Evolutionary conservation across 2,888 invertebrate species (phyloP).

Genomic region (Drosophila glabriapex): DNA sequence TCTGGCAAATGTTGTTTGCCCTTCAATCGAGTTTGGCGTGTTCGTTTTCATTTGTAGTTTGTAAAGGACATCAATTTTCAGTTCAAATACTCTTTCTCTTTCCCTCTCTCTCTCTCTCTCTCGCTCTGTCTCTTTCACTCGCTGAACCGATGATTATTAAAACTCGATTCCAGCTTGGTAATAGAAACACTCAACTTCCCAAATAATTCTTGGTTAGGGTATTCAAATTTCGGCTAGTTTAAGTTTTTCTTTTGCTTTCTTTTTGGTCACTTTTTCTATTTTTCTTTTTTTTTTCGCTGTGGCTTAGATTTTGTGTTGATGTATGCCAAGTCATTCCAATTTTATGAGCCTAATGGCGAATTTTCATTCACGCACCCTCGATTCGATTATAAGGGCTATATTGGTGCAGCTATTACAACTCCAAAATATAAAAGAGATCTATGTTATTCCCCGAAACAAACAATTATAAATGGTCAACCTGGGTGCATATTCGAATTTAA

Average conservation of each 20-base stretch:
- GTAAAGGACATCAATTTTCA: not conserved
- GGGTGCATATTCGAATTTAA: no score
- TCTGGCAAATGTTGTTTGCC: conserved; percentile 8
- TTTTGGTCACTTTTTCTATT: conserved; percentile 28
- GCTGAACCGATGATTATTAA: not conserved
- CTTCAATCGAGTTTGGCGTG: not conserved
- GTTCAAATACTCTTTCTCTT: not conserved
- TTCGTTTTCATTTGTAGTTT: not conserved
- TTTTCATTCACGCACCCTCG: conserved; percentile 51
- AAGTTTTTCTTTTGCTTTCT: not conserved
- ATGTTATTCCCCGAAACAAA: not conserved
- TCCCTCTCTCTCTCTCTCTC: not conserved
- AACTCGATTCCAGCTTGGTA: not conserved
- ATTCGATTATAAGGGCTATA: not conserved
- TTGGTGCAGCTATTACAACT: not conserved
- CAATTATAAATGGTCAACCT: not conserved
- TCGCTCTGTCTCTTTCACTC: not conserved
- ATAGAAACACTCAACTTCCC: not conserved
- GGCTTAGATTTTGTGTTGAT: conserved; percentile 23
- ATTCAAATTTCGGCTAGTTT: conserved; percentile 9
- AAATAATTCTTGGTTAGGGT: conserved; percentile 6
- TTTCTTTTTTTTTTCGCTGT: conserved; percentile 1
- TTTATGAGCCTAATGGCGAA: conserved; percentile 74
- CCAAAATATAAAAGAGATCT: not conserved
- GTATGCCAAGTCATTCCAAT: conserved; percentile 60